Conservation (phyloP, 1,140 invertebrate species). For the Neuroterus valhalla region DNA sequence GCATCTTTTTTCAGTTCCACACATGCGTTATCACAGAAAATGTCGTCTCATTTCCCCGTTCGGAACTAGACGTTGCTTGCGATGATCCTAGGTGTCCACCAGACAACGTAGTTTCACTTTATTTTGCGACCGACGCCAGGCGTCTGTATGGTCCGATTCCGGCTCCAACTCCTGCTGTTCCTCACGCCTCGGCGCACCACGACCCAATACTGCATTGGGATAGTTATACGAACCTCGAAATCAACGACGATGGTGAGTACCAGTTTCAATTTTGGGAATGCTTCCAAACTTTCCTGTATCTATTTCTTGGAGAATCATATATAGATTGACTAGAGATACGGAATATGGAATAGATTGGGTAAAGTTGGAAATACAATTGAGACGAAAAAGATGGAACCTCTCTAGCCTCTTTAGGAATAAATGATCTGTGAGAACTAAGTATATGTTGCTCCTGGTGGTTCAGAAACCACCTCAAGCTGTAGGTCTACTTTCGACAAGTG, state of each 20-base stretch:
- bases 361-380: no score
- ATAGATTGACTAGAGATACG: no score
- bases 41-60: slow-evolving; percentile 87
- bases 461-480: no score
- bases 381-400: no score
- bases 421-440: no score
- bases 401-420: no score
- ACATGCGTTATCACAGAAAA: slow-evolving; percentile 92
- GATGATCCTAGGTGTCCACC: slow-evolving; percentile 83
- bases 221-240: slow-evolving; percentile 86
- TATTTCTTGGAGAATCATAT: no score
- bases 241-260: slow-evolving; percentile 75
- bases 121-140: slow-evolving; percentile 79
- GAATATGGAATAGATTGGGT: no score
- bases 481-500: no score
- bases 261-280: neutral
- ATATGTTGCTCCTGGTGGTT: no score
- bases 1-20: slow-evolving; percentile 91
- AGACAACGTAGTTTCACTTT: slow-evolving; percentile 89
- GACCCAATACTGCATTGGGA: slow-evolving; percentile 87
- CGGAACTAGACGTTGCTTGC: slow-evolving; percentile 89
- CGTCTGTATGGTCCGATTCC: slow-evolving; percentile 79
- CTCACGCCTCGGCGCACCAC: slow-evolving; percentile 78
- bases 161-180: slow-evolving; percentile 83
- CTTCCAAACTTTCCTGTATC: neutral